These are phyloP conservation scores for Orthosia incerta DNA, from an alignment of 2,888 invertebrate genomes.

Conservation along the genomic window DNA sequence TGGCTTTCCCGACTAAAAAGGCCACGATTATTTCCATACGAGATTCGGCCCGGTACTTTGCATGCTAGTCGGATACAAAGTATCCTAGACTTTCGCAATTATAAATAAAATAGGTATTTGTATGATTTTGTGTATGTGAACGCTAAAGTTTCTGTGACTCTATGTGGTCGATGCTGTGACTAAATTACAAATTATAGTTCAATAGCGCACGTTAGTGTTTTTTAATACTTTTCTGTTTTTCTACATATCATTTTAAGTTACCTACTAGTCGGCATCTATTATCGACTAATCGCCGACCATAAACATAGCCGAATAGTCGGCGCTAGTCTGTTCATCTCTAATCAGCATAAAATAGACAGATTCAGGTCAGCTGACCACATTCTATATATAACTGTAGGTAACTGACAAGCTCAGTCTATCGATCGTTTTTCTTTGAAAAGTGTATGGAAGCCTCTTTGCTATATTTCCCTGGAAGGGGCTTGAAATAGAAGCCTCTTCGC, in stretches of 20 bases:
- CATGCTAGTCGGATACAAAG: not conserved
- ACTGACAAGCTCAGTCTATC: slow-evolving; percentile 9
- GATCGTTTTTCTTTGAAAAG: slow-evolving; percentile 14
- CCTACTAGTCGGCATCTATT: not conserved
- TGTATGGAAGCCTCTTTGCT: not conserved
- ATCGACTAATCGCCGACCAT: not conserved
- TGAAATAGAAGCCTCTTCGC: not conserved
- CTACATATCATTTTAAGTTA: not conserved
- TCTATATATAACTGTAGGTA: not conserved
- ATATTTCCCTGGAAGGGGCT: slow-evolving; percentile 18
- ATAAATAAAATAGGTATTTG: no score
- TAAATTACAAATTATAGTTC: not conserved
- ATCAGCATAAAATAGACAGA: not conserved
- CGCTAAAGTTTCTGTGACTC: no score
- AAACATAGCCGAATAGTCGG: not conserved
- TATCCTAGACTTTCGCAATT: not conserved
- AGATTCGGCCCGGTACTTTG: no score
- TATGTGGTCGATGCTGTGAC: no score
- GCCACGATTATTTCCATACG: no score
- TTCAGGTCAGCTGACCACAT: slow-evolving; percentile 14
- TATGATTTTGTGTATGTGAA: not conserved
- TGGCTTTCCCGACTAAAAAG: no score
- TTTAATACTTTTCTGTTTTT: not conserved
- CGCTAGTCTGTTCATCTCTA: not conserved
- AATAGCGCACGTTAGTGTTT: not conserved